phyloP scores from a whole-genome alignment of 37 sponge, comb jelly and placozoan species.

The Cladorhizidae sp. region DNA sequence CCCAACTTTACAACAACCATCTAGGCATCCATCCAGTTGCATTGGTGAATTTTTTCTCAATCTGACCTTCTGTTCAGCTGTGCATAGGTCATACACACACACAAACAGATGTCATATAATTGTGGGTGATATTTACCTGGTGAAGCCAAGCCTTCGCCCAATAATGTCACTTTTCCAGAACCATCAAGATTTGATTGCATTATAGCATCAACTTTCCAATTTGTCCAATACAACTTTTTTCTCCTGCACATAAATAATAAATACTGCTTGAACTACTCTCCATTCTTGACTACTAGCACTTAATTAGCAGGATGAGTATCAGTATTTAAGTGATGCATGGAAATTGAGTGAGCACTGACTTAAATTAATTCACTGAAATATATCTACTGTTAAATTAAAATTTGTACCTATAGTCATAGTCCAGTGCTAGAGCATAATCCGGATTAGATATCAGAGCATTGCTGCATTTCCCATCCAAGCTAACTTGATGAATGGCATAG shows the following conservation, averaged over 20 bases:
- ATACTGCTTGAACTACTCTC: background rate
- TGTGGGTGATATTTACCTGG: background rate
- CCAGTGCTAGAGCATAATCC: background rate
- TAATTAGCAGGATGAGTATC: background rate
- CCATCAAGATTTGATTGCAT: constrained; percentile 33
- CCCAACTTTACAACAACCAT: too few relatives aligned
- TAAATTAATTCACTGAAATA: background rate
- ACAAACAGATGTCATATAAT: too few relatives aligned
- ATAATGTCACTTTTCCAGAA: background rate
- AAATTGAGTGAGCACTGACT: too few relatives aligned
- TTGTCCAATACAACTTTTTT: constrained; percentile 23
- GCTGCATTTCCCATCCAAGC: constrained; percentile 15
- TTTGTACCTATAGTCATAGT: constrained; percentile 45
- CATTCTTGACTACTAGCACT: background rate
- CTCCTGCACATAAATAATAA: background rate
- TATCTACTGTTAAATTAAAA: too few relatives aligned
- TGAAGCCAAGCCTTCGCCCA: background rate
- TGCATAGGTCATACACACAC: too few relatives aligned
- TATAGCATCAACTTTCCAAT: background rate
- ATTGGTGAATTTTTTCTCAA: too few relatives aligned
- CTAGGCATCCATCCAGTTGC: too few relatives aligned
- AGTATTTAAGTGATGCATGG: background rate
- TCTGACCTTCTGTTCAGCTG: too few relatives aligned
- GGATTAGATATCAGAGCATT: background rate
- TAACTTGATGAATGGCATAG: constrained; percentile 11